These are phyloP conservation scores for Rhabdomys dilectus DNA, from an alignment of 2,113 vertebrate genomes.

Conservation along the genomic window DNA sequence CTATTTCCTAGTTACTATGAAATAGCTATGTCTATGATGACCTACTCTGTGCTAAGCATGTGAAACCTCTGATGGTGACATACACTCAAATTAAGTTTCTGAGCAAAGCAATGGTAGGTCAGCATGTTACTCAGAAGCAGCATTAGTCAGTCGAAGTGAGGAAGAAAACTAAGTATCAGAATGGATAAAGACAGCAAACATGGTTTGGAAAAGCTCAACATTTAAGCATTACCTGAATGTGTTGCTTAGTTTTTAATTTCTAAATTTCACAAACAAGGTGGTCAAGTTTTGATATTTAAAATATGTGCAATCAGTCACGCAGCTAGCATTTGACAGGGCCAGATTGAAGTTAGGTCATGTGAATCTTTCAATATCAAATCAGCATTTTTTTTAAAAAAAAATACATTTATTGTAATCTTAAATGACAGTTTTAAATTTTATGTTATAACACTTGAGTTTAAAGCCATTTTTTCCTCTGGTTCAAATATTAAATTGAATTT, in stretches of 20 bases:
- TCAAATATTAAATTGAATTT: not conserved
- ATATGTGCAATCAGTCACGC: not conserved
- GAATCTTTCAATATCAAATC: not conserved
- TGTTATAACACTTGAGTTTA: not conserved
- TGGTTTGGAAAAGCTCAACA: not conserved
- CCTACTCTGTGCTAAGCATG: not conserved
- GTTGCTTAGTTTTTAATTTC: not conserved
- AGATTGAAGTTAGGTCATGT: not conserved
- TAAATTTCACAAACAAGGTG: not conserved
- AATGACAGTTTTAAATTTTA: not conserved
- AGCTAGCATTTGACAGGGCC: too few species aligned
- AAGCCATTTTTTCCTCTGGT: not conserved
- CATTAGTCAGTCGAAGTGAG: not conserved
- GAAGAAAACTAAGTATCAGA: not conserved
- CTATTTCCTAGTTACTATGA: not conserved
- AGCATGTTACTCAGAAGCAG: not conserved
- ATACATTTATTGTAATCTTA: not conserved
- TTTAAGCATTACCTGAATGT: not conserved
- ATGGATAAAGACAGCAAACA: not conserved
- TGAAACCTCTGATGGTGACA: not conserved
- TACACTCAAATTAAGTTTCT: rapidly evolving
- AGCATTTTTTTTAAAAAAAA: not conserved
- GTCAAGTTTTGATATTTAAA: not conserved
- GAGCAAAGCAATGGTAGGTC: not conserved
- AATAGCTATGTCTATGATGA: not conserved